These are phyloP conservation scores for Pollenia labialis DNA, from an alignment of 2,888 invertebrate species.

Conservation along the genomic window DNA sequence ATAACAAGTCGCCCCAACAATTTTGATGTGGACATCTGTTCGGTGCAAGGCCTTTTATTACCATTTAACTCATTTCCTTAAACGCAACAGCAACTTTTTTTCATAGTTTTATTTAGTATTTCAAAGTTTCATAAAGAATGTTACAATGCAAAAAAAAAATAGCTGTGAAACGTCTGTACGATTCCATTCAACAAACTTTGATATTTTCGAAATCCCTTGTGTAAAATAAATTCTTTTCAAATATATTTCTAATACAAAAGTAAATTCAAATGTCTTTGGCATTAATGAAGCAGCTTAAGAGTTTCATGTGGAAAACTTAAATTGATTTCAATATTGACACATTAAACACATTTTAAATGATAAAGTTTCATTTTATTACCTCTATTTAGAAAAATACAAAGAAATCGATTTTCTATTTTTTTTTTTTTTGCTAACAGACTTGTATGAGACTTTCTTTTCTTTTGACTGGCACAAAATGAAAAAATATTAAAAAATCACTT, in stretches of 20 bases:
- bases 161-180: no score
- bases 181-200: background rate
- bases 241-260: background rate
- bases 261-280: background rate
- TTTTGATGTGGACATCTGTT: no score
- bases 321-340: conserved; percentile 70
- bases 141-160: no score
- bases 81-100: no score
- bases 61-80: no score
- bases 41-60: no score
- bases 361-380: conserved; percentile 59
- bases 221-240: conserved; percentile 34
- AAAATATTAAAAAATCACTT: conserved; percentile 34
- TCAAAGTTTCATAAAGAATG: no score
- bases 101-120: no score
- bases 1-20: no score
- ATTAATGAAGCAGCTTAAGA: conserved; percentile 26
- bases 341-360: conserved; percentile 51
- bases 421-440: background rate
- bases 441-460: background rate
- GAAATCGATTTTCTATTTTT: conserved; percentile 27
- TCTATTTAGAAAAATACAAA: conserved; percentile 23
- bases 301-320: conserved; percentile 58
- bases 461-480: conserved; percentile 4
- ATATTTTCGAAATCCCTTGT: conserved; percentile 20